A percentile compares a stretch with the other conserved stretches of the same genome.
phyloP scores from a whole-genome alignment of 2,113 vertebrate genomes.

The Microcebus tavaratra region DNA sequence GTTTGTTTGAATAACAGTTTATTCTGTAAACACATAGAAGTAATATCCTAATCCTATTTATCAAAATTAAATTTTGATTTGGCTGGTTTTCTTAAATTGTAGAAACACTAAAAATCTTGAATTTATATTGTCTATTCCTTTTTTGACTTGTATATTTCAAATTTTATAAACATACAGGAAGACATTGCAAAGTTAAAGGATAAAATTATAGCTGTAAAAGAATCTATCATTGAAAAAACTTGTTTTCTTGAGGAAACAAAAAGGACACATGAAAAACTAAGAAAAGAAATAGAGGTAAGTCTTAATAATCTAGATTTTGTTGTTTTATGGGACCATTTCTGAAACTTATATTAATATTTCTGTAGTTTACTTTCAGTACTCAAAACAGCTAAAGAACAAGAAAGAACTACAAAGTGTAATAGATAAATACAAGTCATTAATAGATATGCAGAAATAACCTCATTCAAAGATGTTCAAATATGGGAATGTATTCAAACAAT shows the following conservation, averaged over 20 bases:
- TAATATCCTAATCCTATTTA: not conserved
- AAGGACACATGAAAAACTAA: conserved; percentile 83
- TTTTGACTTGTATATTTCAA: conserved; percentile 45
- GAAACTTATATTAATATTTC: conserved; percentile 11
- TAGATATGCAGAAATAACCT: not conserved
- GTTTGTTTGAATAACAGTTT: not conserved
- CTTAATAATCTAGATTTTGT: conserved; percentile 62
- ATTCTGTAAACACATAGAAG: not conserved
- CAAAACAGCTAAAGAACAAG: conserved; percentile 3
- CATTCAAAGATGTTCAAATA: not conserved
- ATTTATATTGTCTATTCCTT: conserved; percentile 30
- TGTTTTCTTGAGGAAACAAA: conserved; percentile 80
- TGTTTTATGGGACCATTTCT: conserved; percentile 15
- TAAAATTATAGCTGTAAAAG: conserved; percentile 77
- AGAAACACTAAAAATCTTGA: conserved; percentile 14
- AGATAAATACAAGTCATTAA: not conserved
- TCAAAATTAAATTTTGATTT: conserved; percentile 35
- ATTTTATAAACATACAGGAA: conserved; percentile 79
- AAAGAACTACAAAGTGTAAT: not conserved
- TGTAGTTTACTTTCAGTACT: conserved; percentile 29
- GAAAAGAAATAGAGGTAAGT: conserved; percentile 87
- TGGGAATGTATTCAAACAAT: conserved; percentile 24
- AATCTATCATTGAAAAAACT: conserved; percentile 76
- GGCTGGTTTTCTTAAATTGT: conserved; percentile 31
- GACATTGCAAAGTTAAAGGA: conserved; percentile 80